These are phyloP conservation scores for Meles meles DNA, from an alignment of 2,113 vertebrate genomes.

Conservation along the genomic window DNA sequence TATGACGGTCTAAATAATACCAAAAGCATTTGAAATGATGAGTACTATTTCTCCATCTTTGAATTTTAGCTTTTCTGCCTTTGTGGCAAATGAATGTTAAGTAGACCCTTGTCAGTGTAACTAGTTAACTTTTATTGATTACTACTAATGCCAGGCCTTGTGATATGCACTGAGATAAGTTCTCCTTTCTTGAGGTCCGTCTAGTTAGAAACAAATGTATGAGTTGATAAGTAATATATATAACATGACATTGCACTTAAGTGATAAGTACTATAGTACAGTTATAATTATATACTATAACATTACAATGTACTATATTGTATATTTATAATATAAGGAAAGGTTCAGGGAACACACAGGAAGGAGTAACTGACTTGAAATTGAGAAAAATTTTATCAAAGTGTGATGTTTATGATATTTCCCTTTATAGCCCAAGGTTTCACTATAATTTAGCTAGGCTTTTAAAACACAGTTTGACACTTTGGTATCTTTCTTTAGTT, in stretches of 20 bases:
- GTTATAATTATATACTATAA: neutral
- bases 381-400: neutral
- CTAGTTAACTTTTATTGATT: neutral
- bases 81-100: conserved; percentile 18
- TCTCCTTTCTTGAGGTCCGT: neutral
- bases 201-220: neutral
- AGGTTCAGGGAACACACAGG: neutral
- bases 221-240: neutral
- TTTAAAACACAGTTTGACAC: neutral
- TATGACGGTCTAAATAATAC: neutral
- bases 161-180: neutral
- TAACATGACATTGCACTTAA: neutral
- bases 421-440: neutral
- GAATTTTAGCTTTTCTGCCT: neutral
- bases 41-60: neutral
- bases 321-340: neutral
- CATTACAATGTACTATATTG: neutral
- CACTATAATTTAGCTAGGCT: neutral
- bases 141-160: neutral
- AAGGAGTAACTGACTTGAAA: neutral
- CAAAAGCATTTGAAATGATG: neutral
- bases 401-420: neutral
- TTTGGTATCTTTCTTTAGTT: neutral
- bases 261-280: neutral
- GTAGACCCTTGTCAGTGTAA: neutral